Evolutionary conservation across 1,140 invertebrate species (phyloP).

Genomic region (Nebria ingens): DNA sequence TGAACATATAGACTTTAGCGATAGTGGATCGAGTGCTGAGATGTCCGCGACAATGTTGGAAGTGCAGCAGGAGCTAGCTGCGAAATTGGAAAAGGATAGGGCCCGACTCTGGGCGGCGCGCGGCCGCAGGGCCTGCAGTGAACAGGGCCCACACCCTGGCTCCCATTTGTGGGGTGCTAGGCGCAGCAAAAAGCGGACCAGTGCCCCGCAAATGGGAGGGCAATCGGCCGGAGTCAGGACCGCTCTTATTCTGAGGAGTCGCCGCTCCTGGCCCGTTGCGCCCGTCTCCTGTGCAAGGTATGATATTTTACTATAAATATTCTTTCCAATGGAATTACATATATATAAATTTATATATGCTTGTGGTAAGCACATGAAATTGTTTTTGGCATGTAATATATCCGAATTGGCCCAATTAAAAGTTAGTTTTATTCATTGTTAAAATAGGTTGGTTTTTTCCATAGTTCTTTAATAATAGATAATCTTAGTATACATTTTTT

Average conservation of each 20-base stretch:
- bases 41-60: conserved; percentile 24
- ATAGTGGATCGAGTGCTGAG: no score
- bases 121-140: conserved; percentile 48
- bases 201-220: conserved; percentile 50
- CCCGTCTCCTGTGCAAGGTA: conserved; percentile 51
- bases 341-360: no score
- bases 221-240: conserved; percentile 42
- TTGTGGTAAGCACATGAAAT: no score
- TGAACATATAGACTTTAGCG: no score
- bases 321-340: no score
- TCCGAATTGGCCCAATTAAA: no score
- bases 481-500: no score
- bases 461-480: no score
- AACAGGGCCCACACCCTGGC: conserved; percentile 51
- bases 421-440: no score
- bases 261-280: conserved; percentile 55
- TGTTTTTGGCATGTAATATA: no score
- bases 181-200: conserved; percentile 46
- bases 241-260: conserved; percentile 49
- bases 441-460: no score
- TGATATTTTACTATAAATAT: no score
- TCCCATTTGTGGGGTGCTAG: conserved; percentile 37
- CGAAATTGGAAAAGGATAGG: conserved; percentile 28
- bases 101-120: conserved; percentile 36
- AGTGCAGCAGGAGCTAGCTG: conserved; percentile 29